Evolutionary conservation across 1,140 invertebrate species (phyloP), one percentile per base, ranked within the genome.

Genomic region (Drosophila sp.): DNA sequence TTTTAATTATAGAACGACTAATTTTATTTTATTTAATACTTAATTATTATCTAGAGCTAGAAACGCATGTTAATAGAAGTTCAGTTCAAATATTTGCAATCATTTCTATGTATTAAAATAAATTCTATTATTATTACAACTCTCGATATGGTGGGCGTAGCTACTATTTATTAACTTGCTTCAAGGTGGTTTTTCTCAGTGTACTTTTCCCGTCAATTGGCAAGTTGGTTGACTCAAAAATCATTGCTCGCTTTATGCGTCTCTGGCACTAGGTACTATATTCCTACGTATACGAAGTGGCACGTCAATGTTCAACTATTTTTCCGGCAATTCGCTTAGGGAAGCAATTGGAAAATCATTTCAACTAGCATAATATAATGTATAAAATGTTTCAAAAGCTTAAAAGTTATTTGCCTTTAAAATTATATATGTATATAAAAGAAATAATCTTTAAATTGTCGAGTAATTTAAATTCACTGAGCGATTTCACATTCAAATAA

Each of bases 141-240:
- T 17, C 17, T 17, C 17, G 17, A 23, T 38, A 11, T 38, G 41
- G 23, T 44, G 5, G 11, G 3, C 27, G 35, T 8, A 60, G 17
- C n/a, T 38, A 33, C 57, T n/a, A 33, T 33, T 5, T 4, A 33
- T 38, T 1, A 1, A 11, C 11, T 38, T 1, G 8, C 3, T 38
- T 38, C 5, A 5, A 35, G 5, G 33, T 6, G 1, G 8, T 35
- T 50, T 50, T 3, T 50, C 10, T 8, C 25, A 27, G 44, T 32
- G 56, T 58, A 58, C 32, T 35, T 58, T 27, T 50, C 44, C 66
- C 61, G 62, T 74, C 66, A 70, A 74, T 74, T 77, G 70, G 62
- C 32, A 62, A 69, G 62, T 35, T 69, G 44, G 61, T 63, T 56
- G 50, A 50, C 72, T 58, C 27, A 6, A 64, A 60, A 60, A 62